Evolutionary conservation across 2,113 vertebrate species (phyloP), one percentile per base, ranked within the genome.

Genomic region (Thinocorus orbignyianus): DNA sequence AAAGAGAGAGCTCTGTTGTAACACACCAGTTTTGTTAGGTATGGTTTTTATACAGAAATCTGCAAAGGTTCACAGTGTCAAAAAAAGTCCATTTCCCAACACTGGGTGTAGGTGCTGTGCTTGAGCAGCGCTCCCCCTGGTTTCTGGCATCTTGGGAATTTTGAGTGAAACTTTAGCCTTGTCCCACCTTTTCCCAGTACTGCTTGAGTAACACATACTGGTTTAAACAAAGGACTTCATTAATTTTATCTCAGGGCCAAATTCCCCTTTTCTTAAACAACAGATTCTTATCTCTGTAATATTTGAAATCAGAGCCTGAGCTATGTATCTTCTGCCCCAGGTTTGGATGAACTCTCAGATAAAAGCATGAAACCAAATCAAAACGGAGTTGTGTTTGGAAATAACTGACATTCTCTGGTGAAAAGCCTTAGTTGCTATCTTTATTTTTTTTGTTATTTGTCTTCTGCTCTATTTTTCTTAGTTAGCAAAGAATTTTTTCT

Each of bases 401-500:
- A 37, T 49, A 35, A 33, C 64, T 72, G 88, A 23, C 55, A 6
- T 52, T 60, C 22, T 49, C 28, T 31, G 68, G 28, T 49, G 51
- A 54, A 68, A 76, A 68, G 42, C 42, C 68, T 17, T 14, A 28
- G 46, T 11, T 58, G 19, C n/a, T 76, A 6, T 54, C 35, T 60
- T 25, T 37, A 2, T 57, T 24, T 24, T 90, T 30, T 30, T 57
- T 71, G 41, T n/a, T 58, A 61, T 90, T 97, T 94, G 60, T 68
- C 72, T 61, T 61, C 44, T 88, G 33, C 72, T 76, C n/a, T 70
- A 88, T 86, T 87, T 81, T 60, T 88, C 81, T 96, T 94, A 57
- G 52, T 61, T 79, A 88, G 79, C 49, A 94, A 95, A 93, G 81
- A 48, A 42, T 85, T 90, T 91, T 84, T 86, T 72, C 48, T 51